phyloP scores from a whole-genome alignment of 2,113 vertebrate species.

The Neodon shergylaensis region DNA sequence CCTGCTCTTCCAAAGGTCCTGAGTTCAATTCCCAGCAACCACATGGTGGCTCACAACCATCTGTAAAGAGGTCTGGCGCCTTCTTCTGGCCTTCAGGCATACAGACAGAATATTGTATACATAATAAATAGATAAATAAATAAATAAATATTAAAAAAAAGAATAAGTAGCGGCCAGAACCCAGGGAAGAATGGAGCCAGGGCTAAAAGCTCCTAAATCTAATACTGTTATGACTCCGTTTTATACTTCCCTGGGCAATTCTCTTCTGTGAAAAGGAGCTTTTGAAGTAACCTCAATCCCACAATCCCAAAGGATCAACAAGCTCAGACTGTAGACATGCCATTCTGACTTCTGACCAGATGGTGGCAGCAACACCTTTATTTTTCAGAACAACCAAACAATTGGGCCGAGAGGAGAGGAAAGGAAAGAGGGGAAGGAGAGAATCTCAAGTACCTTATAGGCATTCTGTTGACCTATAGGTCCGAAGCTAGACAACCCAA shows the following conservation, averaged over 20 bases:
- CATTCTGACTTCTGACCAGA: conserved; percentile 53
- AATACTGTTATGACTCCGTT: neutral
- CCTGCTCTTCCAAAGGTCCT: too few species aligned
- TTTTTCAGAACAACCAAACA: neutral
- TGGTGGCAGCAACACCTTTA: conserved; percentile 72
- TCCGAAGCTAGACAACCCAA: neutral
- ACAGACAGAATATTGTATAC: too few species aligned
- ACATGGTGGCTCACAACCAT: too few species aligned
- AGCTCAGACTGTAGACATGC: neutral
- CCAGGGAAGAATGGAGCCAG: neutral
- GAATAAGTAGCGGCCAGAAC: neutral
- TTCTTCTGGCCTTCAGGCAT: too few species aligned
- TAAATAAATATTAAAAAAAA: too few species aligned
- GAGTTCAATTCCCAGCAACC: too few species aligned
- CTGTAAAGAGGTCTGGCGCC: too few species aligned
- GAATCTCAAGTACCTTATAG: neutral
- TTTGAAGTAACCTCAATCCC: neutral
- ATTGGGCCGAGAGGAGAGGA: rapidly evolving
- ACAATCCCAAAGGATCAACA: neutral
- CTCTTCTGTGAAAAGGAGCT: neutral
- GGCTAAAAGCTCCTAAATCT: neutral
- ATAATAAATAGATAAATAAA: too few species aligned
- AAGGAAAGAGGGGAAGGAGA: neutral
- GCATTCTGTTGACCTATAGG: neutral
- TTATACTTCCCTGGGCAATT: neutral